Base-by-base conservation (phyloP, 2,113 vertebrate genomes). In the Morone chrysops region DNA sequence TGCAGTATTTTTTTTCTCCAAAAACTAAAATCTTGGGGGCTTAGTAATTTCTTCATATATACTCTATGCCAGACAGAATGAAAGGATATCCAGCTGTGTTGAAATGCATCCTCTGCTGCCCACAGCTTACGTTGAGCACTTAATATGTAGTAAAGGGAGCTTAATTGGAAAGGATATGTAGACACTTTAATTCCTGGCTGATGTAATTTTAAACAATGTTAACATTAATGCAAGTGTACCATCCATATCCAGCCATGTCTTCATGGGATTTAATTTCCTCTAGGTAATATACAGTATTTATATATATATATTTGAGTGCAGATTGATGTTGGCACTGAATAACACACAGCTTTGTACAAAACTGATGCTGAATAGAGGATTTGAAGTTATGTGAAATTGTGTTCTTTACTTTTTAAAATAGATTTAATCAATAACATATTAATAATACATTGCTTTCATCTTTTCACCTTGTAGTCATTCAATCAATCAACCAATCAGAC, bases 161-260 rank as follows among this genome's bases (percentile, higher is more conserved):
- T 90, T 87, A 85, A 91, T 92, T 92, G 88, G 70, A 89, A 85
- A 69, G 68, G 84, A 91, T 81, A 90, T 75, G 78, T 75, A 40
- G 80, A 85, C 80, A 68, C 79, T 85, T 88, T 83, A 84, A 81
- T 84, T 84, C 68, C 70, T 66, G 74, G 77, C 70, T 80, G 75
- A 83, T 88, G 85, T 84, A 79, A 87, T 84, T 90, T 90, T 85
- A 80, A 83, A 87, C 92, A 92, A 89, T 84, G 82, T 88, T 87
- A 88, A 86, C 87, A 89, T 89, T 88, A 89, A 93, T 87, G 80
- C 88, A 82, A 89, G 84, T 79, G 83, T 82, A 75, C 82, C 80
- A 87, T 84, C 83, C 85, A 80, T 75, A 90, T 86, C 75, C 88
- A 81, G 66, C 50, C 84, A 4, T 70, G 87, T 90, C 84, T 70